A percentile compares a stretch with the other conserved stretches of the same genome.
Conservation (phyloP, 2,888 invertebrate genomes). For the Osmoderma eremita region DNA sequence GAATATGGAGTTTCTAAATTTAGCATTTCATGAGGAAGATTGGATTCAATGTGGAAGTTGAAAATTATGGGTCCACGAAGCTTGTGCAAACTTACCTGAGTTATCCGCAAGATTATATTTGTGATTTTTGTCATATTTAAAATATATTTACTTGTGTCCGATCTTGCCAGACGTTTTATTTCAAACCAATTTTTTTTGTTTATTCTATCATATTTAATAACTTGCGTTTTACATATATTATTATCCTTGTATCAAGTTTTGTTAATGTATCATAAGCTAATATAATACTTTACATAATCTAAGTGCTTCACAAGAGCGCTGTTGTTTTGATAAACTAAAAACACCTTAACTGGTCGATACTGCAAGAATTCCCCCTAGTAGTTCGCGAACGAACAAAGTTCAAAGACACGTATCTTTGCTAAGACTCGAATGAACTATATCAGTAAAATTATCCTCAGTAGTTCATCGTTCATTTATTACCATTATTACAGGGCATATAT, state of each 20-base stretch:
- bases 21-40: conserved; percentile 24
- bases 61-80: conserved; percentile 30
- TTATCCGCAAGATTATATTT: conserved; percentile 34
- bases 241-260: not conserved
- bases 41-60: conserved; percentile 35
- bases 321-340: conserved; percentile 6
- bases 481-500: too few species aligned
- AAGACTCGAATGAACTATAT: too few species aligned
- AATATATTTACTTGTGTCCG: not conserved
- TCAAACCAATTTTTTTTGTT: too few species aligned
- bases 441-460: too few species aligned
- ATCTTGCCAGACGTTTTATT: too few species aligned
- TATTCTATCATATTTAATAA: not conserved
- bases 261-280: too few species aligned
- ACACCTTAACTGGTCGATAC: not conserved
- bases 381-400: too few species aligned
- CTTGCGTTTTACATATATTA: not conserved
- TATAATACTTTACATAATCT: not conserved
- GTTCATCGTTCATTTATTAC: too few species aligned
- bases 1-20: conserved; percentile 6
- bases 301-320: not conserved
- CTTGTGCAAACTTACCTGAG: conserved; percentile 33
- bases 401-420: too few species aligned
- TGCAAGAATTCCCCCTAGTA: not conserved
- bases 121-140: conserved; percentile 17